Evolutionary conservation across 2,888 invertebrate genomes (phyloP).

Genomic region (Rapana venosa): DNA sequence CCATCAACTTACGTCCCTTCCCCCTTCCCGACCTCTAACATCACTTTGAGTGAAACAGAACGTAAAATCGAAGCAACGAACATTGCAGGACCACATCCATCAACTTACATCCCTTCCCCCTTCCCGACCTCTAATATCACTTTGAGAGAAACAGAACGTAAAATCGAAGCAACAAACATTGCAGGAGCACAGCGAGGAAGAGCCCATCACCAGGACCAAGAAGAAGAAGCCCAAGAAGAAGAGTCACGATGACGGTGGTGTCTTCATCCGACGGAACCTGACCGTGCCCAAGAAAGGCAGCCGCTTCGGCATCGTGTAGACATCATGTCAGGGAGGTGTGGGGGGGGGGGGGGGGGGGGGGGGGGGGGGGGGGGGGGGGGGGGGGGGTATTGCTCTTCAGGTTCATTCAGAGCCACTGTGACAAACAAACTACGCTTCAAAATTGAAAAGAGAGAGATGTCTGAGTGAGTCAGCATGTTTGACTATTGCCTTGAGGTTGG

Average conservation of each 20-base stretch:
- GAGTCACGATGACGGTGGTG: slow-evolving; percentile 64
- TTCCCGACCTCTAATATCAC: too few species aligned
- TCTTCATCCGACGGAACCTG: slow-evolving; percentile 67
- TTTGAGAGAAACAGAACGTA: too few species aligned
- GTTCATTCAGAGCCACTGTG: too few species aligned
- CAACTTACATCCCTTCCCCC: too few species aligned
- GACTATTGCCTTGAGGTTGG: background rate
- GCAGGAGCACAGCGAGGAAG: slow-evolving; percentile 45
- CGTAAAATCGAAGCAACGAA: too few species aligned
- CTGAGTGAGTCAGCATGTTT: background rate
- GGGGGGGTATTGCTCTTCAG: background rate
- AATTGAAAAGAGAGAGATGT: background rate
- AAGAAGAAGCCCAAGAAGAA: slow-evolving; percentile 58
- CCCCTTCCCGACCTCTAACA: too few species aligned
- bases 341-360: slow-evolving; percentile 11
- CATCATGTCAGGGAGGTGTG: background rate
- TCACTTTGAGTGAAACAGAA: too few species aligned
- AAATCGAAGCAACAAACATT: background rate
- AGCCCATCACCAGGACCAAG: slow-evolving; percentile 34
- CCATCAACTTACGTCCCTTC: too few species aligned
- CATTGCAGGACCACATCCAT: too few species aligned
- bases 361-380: background rate
- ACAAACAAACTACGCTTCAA: background rate
- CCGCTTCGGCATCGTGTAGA: slow-evolving; percentile 38
- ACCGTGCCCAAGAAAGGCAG: slow-evolving; percentile 58